Percentiles rank a stretch among this genome's conserved stretches.
These are phyloP conservation scores for Nothocercus julius DNA, from an alignment of 2,113 vertebrate genomes.

Conservation along the genomic window DNA sequence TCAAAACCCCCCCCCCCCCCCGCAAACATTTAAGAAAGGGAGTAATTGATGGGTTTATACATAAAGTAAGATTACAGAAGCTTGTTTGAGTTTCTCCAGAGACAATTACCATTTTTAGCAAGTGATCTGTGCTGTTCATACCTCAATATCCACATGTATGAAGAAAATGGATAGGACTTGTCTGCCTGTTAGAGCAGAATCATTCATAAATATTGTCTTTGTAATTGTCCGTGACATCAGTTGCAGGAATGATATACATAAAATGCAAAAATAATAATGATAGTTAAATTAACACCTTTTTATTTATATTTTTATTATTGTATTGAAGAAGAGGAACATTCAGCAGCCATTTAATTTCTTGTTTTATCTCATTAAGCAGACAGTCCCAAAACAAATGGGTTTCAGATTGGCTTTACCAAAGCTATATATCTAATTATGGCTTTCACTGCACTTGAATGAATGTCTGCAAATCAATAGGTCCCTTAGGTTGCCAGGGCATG, in stretches of 20 bases:
- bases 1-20: too few relatives aligned
- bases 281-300: background rate
- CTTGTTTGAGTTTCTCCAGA: background rate
- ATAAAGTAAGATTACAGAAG: background rate
- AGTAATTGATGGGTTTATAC: background rate
- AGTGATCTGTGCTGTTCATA: background rate
- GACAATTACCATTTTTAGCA: too few relatives aligned
- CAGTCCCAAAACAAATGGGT: conserved; percentile 31
- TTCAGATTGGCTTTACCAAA: conserved; percentile 59
- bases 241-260: background rate
- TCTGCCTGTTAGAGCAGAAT: background rate
- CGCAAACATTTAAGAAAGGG: background rate
- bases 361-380: conserved; percentile 55
- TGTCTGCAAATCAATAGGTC: conserved; percentile 55
- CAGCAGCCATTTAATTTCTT: conserved; percentile 55
- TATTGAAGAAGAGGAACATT: conserved; percentile 1
- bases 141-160: background rate
- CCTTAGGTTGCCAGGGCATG: conserved; percentile 34
- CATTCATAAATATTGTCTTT: background rate
- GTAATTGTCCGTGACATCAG: background rate
- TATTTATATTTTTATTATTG: background rate
- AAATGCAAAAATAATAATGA: conserved; percentile 7
- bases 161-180: background rate
- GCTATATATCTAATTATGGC: conserved; percentile 63
- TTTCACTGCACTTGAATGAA: conserved; percentile 42